Base-by-base conservation (phyloP, 2,888 invertebrate genomes). In the Clistopyga incitator region DNA sequence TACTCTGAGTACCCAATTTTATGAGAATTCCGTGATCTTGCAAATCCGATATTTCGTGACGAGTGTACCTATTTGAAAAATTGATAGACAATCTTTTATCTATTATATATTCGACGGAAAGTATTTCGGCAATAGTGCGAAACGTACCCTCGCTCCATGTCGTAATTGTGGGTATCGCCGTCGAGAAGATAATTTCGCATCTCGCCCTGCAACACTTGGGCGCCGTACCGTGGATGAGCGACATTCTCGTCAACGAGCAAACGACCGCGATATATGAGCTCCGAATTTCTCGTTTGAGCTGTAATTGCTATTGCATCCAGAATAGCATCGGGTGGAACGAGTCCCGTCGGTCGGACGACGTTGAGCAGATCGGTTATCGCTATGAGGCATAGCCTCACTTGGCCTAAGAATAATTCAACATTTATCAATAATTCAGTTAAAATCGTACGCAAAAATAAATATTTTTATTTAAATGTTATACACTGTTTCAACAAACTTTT, bases 291-390 rank as follows among this genome's bases (percentile, higher is more conserved):
- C 79, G 96, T 96, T 91, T 96, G 96, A 34, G 96, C 97, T 91
- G 97, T 96, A 90, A 97, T 96, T 88, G 97, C 97, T 85, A 99
- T 98, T 68, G 99, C 99, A 94, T 99, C 99, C 20, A 99, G 95
- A 88, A 99, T 95, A 91, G 96, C 95, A 93, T 99, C 98, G 0
- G 99, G 96, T 45, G 97, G 96, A 56, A 99, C 96, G 64, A 99
- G 95, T 47, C 96, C 95, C 59, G 98, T 97, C 0, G 98, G 97
- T 52, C 99, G 95, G 34, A 99, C 99, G 80, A 97, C 96, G 84
- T 97, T 96, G 87, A 99, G 94, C 85, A 99, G 94, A 92, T 99
- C 98, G 84, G 97, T 96, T 50, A 98, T 95, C 82, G 96, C 96
- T 96, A 99, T 98, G 81, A 99, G 94, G 3, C 98, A 97, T 86